Evolutionary conservation across 2,113 vertebrate genomes (phyloP), one percentile per base, ranked within the genome.

Genomic region (Pelodiscus sinensis): DNA sequence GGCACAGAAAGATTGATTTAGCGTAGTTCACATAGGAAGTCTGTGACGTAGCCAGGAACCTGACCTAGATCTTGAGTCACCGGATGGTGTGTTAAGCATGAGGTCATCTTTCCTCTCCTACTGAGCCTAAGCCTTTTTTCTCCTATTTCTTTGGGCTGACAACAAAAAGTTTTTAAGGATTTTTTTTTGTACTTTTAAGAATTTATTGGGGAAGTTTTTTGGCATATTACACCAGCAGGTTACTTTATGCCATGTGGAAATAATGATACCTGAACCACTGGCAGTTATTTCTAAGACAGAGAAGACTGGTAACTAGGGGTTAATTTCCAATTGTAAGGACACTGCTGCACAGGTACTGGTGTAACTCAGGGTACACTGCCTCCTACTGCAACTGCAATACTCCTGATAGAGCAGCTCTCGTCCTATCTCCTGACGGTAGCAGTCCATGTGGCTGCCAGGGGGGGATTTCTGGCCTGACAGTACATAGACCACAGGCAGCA

Each of bases 271-370:
- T 51, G 3, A 29, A 29, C 56, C 27, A 10, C 12, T 24, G 12
- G 31, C 27, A 77, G 54, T 71, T 68, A n/a, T 68, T 68, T 68
- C 19, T 9, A n/a, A 65, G 27, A 12, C 22, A 60, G 58, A 60
- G 24, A 13, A 60, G 58, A 25, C 25, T 60, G 58, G 15, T 31
- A 29, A 65, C 8, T n/a, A 68, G 71, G 60, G 55, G n/a, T 38
- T 2, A 6, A 31, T 81, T 92, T 86, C 57, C 51, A 86, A 62
- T 29, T 92, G 75, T 94, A 92, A 89, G 71, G 25, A 55, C 31
- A 81, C 16, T 79, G 31, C 80, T 85, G 78, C 84, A 81, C 38
- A 80, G 68, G 9, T 35, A 19, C 18, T 21, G 78, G 21, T 14
- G 31, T 56, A 44, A 22, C 54, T 81, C 22, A 24, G 79, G 52